phyloP scores from a whole-genome alignment of 1,140 invertebrate genomes.

The Papilio helenus region DNA sequence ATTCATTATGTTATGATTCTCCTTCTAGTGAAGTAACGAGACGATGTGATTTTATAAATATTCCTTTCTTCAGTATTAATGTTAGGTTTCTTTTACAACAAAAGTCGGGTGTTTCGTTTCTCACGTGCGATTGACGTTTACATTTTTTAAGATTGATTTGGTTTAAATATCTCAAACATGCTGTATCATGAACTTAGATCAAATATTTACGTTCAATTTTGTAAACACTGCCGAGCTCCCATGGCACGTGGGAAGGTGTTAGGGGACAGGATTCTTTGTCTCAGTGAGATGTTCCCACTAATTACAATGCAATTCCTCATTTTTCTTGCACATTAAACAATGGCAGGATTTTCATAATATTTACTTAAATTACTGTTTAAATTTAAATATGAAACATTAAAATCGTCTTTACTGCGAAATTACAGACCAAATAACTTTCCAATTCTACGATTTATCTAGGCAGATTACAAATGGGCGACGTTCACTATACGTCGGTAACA shows the following conservation, averaged over 20 bases:
- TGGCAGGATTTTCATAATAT: not conserved
- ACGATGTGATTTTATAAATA: not conserved
- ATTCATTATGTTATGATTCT: not conserved
- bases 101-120: not conserved
- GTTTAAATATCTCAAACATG: not conserved
- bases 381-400: not conserved
- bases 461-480: not conserved
- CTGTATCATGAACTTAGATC: not conserved
- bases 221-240: constrained; percentile 15
- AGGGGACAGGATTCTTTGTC: not conserved
- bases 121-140: not conserved
- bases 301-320: not conserved
- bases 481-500: not conserved
- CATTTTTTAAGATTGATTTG: constrained; percentile 3
- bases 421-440: too few relatives aligned
- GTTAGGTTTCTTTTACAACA: not conserved
- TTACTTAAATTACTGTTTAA: not conserved
- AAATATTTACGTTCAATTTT: not conserved
- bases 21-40: not conserved
- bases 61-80: not conserved
- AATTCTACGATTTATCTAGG: not conserved
- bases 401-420: too few relatives aligned
- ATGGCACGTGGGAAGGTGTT: constrained; percentile 10
- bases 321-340: constrained; percentile 1
- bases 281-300: not conserved